A percentile compares a stretch with the other conserved stretches of the same genome.
Conservation (phyloP, 2,113 vertebrate genomes). For the Heliornis fulica region DNA sequence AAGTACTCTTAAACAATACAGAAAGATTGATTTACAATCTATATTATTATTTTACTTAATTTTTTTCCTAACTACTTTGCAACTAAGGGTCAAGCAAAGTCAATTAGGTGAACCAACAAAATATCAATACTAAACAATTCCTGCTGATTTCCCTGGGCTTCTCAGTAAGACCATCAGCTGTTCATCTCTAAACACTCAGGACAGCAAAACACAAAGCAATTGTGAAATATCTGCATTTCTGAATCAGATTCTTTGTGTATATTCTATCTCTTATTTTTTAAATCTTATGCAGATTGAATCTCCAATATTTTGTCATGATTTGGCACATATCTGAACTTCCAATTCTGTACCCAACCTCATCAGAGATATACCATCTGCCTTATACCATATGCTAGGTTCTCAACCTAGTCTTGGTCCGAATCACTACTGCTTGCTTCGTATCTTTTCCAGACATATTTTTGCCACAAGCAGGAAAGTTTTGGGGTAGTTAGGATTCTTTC, state of each 20-base stretch:
- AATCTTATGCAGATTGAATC: background rate
- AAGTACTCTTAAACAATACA: background rate
- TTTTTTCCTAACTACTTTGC: background rate
- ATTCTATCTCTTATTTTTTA: background rate
- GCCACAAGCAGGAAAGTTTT: background rate
- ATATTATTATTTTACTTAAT: background rate
- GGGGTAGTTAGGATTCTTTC: background rate
- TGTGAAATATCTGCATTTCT: background rate
- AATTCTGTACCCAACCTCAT: background rate
- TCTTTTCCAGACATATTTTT: background rate
- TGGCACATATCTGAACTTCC: background rate
- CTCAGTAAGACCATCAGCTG: background rate
- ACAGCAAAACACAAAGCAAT: background rate
- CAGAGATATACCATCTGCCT: background rate
- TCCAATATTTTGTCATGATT: background rate
- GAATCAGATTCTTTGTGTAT: background rate
- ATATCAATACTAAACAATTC: background rate
- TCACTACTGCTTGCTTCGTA: background rate
- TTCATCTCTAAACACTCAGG: background rate
- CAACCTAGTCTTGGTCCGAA: background rate
- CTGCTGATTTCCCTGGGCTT: background rate
- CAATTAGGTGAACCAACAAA: background rate
- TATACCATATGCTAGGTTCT: no score
- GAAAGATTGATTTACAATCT: slow-evolving; percentile 4
- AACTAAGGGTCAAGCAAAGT: background rate